Base-by-base conservation (phyloP, 2,797 vertebrate species). In the Silurus lanzhouensis region DNA sequence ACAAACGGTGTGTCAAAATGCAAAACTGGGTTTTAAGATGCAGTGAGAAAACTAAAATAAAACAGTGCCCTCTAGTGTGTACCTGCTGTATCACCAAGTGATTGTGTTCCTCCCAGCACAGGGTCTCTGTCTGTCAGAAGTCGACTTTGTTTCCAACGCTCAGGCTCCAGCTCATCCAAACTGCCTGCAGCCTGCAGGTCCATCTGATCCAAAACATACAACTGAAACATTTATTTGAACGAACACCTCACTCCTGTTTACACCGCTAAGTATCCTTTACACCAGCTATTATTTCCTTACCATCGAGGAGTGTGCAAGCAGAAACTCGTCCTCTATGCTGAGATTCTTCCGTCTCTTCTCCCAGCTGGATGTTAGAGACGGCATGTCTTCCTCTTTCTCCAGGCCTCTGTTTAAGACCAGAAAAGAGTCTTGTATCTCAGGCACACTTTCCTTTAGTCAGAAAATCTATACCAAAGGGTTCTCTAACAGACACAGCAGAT, bases 41-140 rank as follows among this genome's bases (percentile, higher is more conserved):
- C 20, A 46, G 12, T 9, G 14, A 63, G 52, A 31, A n/a, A 75
- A 27, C n/a, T 57, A 7, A 8, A 78, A 22, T 13, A 5, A 22
- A 48, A 31, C 52, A 64, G 31, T 15, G 82, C 46, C 82, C 78
- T 88, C 82, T 82, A 75, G 68, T 25, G 25, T 27, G 5, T 88
- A 95, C 95, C 93, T 93, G 92, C 85, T 14, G 92, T 91, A 25
- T 94, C 91, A 76, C 92, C 91, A 10, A 93, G 88, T 31, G 89
- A 91, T 52, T 91, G 92, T 0, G 88, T 27, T 63, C 91, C 93
- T 31, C 94, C 94, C 17, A 96, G 86, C 1, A 95, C 64, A 0
- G 95, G 95, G 87, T 95, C 95, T 89, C 91, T 91, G 89, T 95
- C 94, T 3, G 95, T 95, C 85, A 96, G 92, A 60, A 96, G 92